phyloP scores from a whole-genome alignment of 2,113 vertebrate species.

The Salvelinus fontinalis region DNA sequence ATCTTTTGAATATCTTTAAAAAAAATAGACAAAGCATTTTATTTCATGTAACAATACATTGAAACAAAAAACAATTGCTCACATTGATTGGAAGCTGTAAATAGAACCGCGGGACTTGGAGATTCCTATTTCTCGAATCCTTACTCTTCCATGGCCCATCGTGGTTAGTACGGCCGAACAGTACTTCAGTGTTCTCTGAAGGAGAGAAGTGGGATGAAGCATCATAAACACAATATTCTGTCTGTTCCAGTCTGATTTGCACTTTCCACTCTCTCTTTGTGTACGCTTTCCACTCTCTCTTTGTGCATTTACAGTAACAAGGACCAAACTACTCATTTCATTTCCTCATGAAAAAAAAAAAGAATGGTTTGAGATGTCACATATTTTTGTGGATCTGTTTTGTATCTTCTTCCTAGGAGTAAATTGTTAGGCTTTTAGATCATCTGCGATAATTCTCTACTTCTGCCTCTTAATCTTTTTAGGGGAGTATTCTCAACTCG shows the following conservation, averaged over 20 bases:
- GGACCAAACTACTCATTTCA: constrained; percentile 37
- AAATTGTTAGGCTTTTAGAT: not conserved
- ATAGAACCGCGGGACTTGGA: constrained; percentile 65
- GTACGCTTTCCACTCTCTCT: too few species aligned
- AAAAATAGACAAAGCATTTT: constrained; percentile 30
- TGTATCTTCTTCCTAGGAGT: not conserved
- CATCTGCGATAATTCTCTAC: not conserved
- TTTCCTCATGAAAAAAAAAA: constrained; percentile 16
- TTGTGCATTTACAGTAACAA: constrained; percentile 60
- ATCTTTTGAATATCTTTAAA: too few species aligned
- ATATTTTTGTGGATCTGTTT: not conserved
- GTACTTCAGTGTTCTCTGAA: constrained; percentile 70
- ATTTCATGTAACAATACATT: constrained; percentile 43
- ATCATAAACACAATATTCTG: constrained; percentile 69
- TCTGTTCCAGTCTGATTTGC: constrained; percentile 65
- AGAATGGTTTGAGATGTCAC: not conserved
- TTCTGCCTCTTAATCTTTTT: not conserved
- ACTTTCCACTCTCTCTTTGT: constrained; percentile 60
- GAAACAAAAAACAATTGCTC: constrained; percentile 58
- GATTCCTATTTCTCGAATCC: constrained; percentile 56
- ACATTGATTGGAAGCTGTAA: constrained; percentile 66
- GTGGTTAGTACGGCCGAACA: constrained; percentile 55
- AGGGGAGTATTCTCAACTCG: not conserved
- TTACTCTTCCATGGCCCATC: constrained; percentile 58
- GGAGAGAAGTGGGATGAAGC: constrained; percentile 69